Percentiles rank a stretch among this genome's conserved stretches.
Conservation (phyloP, 92 coral and sea anemone genomes). For the Zoanthus sansibaricus region DNA sequence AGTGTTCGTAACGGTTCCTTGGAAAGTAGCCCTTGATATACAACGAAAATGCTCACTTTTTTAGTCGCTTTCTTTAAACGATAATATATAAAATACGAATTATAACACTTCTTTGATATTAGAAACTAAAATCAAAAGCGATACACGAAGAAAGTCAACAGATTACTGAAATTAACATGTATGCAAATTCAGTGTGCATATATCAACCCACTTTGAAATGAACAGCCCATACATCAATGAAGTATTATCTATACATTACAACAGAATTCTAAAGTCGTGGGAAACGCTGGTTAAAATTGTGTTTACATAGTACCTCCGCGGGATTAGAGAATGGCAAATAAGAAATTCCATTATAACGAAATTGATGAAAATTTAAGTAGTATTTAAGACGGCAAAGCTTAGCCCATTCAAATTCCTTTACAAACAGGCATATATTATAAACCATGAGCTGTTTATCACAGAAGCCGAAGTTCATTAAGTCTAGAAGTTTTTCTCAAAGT, state of each 20-base stretch:
- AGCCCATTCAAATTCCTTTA: constrained; percentile 33
- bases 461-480: background rate
- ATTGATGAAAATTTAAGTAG: background rate
- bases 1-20: background rate
- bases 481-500: background rate
- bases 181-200: background rate
- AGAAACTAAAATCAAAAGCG: background rate
- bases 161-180: no score
- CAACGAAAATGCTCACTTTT: background rate
- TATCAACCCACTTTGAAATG: background rate
- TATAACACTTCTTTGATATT: background rate
- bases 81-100: constrained; percentile 5
- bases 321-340: constrained; percentile 30
- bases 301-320: constrained; percentile 25
- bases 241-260: background rate
- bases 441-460: background rate
- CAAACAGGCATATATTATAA: background rate
- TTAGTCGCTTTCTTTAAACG: background rate
- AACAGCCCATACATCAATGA: background rate
- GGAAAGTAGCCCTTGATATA: background rate
- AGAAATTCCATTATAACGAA: background rate
- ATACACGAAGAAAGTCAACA: background rate
- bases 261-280: background rate
- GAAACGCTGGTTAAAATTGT: constrained; percentile 3
- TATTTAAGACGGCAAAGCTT: background rate